phyloP scores from a whole-genome alignment of 2,113 vertebrate species.

The Tringa solitaria region DNA sequence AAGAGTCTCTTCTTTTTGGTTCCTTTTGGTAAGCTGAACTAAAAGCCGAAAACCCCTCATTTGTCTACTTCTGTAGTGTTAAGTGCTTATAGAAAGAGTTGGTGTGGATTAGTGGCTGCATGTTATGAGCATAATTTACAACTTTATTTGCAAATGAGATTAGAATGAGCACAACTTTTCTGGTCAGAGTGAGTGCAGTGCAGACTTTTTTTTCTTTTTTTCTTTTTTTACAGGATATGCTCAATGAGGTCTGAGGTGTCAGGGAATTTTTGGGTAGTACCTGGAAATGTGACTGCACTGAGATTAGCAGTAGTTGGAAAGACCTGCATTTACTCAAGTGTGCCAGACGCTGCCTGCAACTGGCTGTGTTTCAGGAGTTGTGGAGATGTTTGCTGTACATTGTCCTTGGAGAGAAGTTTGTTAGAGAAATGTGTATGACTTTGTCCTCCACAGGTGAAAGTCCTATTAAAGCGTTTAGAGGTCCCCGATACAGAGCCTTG shows the following conservation, averaged over 20 bases:
- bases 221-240: background rate
- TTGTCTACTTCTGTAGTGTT: background rate
- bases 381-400: background rate
- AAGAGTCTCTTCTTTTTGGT: background rate
- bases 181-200: background rate
- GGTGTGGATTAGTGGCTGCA: background rate
- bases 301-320: background rate
- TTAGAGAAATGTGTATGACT: background rate
- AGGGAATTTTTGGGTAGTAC: background rate
- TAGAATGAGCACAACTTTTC: background rate
- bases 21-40: background rate
- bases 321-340: background rate
- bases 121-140: background rate
- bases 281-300: background rate
- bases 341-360: background rate
- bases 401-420: background rate
- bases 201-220: background rate
- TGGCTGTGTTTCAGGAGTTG: background rate
- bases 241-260: background rate
- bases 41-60: background rate
- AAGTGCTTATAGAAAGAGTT: background rate
- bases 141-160: background rate
- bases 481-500: slow-evolving; percentile 33
- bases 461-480: slow-evolving; percentile 18
- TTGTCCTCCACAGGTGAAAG: background rate